These are phyloP conservation scores for Oenanthe melanoleuca DNA, from an alignment of 2,113 vertebrate species.

Conservation along the genomic window DNA sequence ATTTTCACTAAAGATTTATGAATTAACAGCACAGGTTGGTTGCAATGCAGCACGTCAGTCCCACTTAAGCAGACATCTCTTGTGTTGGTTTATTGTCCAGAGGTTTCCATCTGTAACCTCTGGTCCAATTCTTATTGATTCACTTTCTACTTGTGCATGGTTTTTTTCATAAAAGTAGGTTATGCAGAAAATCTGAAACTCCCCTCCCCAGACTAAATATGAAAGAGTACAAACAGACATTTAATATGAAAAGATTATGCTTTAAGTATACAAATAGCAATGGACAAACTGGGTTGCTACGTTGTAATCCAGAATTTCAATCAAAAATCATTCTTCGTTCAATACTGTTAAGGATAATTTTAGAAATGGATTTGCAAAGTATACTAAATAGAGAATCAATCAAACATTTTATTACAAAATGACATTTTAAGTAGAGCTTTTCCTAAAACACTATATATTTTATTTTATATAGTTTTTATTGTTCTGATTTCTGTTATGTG, in stretches of 20 bases:
- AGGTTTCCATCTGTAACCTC: not conserved
- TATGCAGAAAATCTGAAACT: not conserved
- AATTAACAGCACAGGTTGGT: not conserved
- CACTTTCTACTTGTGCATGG: not conserved
- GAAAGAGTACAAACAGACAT: not conserved
- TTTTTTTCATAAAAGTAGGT: not conserved
- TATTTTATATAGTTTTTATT: conserved; percentile 23
- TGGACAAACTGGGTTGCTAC: not conserved
- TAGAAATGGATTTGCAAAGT: conserved; percentile 39
- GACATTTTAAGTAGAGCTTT: not conserved
- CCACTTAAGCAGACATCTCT: not conserved
- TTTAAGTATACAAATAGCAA: not conserved
- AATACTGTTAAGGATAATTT: conserved; percentile 14
- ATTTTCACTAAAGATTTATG: not conserved
- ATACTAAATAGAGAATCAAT: conserved; percentile 7
- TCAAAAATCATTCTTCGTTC: not conserved
- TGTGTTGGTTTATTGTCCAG: not conserved
- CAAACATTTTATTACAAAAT: conserved; percentile 42
- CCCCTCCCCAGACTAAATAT: not conserved
- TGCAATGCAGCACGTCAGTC: not conserved
- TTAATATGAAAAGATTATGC: conserved; percentile 34
- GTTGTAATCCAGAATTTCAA: conserved; percentile 53
- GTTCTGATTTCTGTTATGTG: not conserved
- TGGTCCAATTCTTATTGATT: not conserved
- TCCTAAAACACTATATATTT: not conserved